These are phyloP conservation scores for Cyprinodon diabolis DNA, from an alignment of 2,797 vertebrate genomes.

Conservation along the genomic window DNA sequence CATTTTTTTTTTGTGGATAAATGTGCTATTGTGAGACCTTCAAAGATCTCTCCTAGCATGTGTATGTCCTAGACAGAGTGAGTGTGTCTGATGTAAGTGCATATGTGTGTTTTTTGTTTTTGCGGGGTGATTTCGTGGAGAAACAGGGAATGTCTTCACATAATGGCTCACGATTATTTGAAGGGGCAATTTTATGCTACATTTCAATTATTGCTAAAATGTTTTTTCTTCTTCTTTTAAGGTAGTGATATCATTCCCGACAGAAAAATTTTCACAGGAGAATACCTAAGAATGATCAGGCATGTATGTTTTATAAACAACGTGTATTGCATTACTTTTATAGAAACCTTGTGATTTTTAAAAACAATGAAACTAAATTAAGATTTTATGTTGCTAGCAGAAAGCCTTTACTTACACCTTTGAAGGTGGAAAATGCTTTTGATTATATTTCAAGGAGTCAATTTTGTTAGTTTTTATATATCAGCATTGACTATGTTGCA, in stretches of 20 bases:
- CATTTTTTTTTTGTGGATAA: constrained; percentile 89
- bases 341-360: constrained; percentile 65
- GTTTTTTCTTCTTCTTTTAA: constrained; percentile 96
- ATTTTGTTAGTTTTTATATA: constrained; percentile 20
- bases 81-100: constrained; percentile 41
- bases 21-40: constrained; percentile 84
- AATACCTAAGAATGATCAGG: constrained; percentile 53
- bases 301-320: constrained; percentile 77
- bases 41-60: constrained; percentile 77
- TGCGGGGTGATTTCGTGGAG: constrained; percentile 80
- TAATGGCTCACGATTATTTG: constrained; percentile 98
- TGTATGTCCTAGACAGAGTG: constrained; percentile 26
- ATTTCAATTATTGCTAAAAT: constrained; percentile 99
- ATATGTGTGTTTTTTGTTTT: constrained; percentile 54
- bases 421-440: constrained; percentile 17
- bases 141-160: constrained; percentile 82
- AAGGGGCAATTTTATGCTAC: constrained; percentile 99
- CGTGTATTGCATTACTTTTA: constrained; percentile 58
- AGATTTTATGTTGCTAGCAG: constrained; percentile 21
- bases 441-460: constrained; percentile 29
- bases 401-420: constrained; percentile 34
- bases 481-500: background rate
- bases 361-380: constrained; percentile 44
- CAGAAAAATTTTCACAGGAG: constrained; percentile 82
- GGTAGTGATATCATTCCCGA: constrained; percentile 87